A percentile compares a stretch with the other conserved stretches of the same genome.
phyloP scores from a whole-genome alignment of 92 coral and sea anemone genomes.

The Desmophyllum pertusum region DNA sequence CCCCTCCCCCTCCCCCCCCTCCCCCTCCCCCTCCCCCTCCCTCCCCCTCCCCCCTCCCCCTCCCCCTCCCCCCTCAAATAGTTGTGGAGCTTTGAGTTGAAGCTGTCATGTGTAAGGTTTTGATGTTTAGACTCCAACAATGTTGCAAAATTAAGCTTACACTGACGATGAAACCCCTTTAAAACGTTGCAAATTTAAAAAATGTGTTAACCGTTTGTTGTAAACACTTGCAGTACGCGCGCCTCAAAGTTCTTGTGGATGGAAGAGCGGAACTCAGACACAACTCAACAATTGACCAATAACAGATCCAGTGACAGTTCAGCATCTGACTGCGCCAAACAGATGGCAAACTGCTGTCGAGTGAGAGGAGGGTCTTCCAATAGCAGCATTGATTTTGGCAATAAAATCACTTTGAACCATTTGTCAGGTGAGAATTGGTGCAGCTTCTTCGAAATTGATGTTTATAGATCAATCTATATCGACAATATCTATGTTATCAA shows the following conservation, averaged over 20 bases:
- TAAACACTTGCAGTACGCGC: conserved; percentile 45
- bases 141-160: no score
- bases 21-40: no score
- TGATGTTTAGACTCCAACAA: no score
- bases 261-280: conserved; percentile 71
- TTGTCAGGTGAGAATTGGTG: conserved; percentile 62
- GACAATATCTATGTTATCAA: no score
- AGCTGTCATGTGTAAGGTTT: no score
- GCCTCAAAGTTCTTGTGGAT: conserved; percentile 79
- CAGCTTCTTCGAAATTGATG: neutral
- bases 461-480: neutral
- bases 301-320: conserved; percentile 80
- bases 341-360: conserved; percentile 75
- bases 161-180: no score
- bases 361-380: conserved; percentile 67
- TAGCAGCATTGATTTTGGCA: conserved; percentile 72
- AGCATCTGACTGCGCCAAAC: conserved; percentile 63
- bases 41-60: no score
- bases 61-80: no score
- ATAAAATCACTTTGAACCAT: conserved; percentile 69
- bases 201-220: neutral
- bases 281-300: conserved; percentile 61
- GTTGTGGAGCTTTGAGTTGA: no score
- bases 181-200: no score
- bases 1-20: no score